Evolutionary conservation across 2,113 vertebrate genomes (phyloP).

Genomic region (Sinocyclocheilus anophthalmus): DNA sequence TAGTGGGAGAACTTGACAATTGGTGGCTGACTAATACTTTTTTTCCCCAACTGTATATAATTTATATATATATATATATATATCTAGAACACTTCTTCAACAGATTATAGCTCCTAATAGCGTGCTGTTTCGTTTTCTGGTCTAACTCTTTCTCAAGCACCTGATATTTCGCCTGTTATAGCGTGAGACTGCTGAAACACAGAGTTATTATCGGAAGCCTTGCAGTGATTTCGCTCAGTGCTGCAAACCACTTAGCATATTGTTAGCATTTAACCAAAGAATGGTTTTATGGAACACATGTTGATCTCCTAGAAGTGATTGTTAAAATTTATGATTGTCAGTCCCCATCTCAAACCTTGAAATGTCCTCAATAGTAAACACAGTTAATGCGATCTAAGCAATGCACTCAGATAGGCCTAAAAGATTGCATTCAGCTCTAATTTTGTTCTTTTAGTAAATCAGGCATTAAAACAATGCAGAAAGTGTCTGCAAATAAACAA

Average conservation of each 20-base stretch:
- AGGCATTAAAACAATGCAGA: background rate
- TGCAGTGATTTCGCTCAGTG: conserved; percentile 1
- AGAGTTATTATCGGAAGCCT: conserved; percentile 10
- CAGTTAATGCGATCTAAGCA: background rate
- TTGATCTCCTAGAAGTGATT: conserved; percentile 51
- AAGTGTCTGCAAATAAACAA: background rate
- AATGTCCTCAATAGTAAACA: background rate
- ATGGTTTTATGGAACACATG: conserved; percentile 43
- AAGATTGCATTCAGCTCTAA: background rate
- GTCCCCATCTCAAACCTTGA: conserved; percentile 17
- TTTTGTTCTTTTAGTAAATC: background rate
- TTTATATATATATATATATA: too few relatives aligned
- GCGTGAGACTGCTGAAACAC: background rate
- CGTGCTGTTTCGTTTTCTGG: background rate
- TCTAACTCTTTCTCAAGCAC: background rate
- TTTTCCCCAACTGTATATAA: too few relatives aligned
- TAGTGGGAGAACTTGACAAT: too few relatives aligned
- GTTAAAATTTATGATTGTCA: conserved; percentile 55
- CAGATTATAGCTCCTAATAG: conserved; percentile 2
- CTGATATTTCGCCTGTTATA: conserved; percentile 10
- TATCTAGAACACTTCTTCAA: background rate
- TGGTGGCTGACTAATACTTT: too few relatives aligned
- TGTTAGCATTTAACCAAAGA: conserved; percentile 51
- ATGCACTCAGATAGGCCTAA: background rate
- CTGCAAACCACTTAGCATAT: conserved; percentile 17